Base-by-base conservation (phyloP, 2,797 vertebrate species). In the Salmo trutta region DNA sequence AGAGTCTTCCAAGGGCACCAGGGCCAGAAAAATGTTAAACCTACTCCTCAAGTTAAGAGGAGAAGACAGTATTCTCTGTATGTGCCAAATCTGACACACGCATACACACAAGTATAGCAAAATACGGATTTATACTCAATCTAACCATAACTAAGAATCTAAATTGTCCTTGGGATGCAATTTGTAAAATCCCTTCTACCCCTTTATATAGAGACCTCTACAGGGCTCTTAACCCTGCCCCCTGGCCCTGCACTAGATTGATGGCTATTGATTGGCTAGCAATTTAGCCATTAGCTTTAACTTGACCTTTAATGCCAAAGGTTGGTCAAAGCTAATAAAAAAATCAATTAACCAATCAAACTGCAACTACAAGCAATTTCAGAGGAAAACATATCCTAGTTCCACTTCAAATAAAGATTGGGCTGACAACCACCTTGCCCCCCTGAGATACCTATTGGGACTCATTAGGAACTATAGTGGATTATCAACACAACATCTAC, bases 251-350 rank as follows among this genome's bases (percentile, higher is more conserved):
- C 79, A 66, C 75, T 51, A 0, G 12, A 86, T 90, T 87, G 84
- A 82, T 84, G 81, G 84, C 82, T 88, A 93, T 92, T 82, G 91
- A 92, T 92, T 76, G 65, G 72, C 75, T 69, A 77, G 80, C 77
- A 75, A 72, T 69, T 53, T 71, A 16, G 70, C 77, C 56, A 80
- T 90, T 89, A 76, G 86, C 91, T 89, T 83, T 77, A 54, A 80
- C 81, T 79, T 90, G 90, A 90, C 90, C 91, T 89, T 79, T 80
- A 79, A 85, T 83, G 88, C 81, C 85, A 87, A 89, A 89, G 87
- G 86, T 86, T 88, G 85, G 79, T 76, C 82, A 74, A 88, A 82
- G 87, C 79, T 90, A 90, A 89, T 64, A 88, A 86, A 91, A 92
- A 64, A 85, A 80, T 74, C 82, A 86, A 91, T 90, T 87, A 89